These are phyloP conservation scores for Noctua janthina DNA, from an alignment of 2,888 invertebrate species.

Conservation along the genomic window DNA sequence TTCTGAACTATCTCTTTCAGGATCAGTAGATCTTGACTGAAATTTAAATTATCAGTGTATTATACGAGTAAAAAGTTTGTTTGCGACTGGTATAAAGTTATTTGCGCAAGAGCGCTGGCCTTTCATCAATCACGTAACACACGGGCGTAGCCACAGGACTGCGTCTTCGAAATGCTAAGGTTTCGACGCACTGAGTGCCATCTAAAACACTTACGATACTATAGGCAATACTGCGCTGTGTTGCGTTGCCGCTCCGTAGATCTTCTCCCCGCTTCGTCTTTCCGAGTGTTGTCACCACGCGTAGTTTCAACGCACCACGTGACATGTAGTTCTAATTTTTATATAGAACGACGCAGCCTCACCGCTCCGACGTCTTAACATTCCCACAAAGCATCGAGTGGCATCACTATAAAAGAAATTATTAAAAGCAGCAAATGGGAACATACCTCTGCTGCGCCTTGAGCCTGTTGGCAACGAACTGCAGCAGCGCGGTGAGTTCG, in stretches of 20 bases:
- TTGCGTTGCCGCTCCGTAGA: neutral
- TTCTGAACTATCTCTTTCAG: conserved; percentile 99
- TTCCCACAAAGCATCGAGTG: neutral
- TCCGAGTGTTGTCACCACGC: neutral
- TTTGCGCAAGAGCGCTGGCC: neutral
- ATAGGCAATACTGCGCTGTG: neutral
- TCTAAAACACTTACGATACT: neutral
- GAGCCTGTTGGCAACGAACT: conserved; percentile 99
- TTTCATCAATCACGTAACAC: neutral
- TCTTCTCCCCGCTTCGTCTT: neutral
- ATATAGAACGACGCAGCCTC: neutral
- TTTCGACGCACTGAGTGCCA: neutral
- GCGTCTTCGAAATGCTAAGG: neutral
- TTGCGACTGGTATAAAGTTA: neutral
- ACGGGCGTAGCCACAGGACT: neutral
- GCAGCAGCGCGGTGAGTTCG: conserved; percentile 98
- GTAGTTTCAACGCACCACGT: neutral
- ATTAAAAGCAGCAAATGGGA: neutral
- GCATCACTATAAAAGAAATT: neutral
- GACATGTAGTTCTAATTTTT: neutral
- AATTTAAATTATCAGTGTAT: conserved; percentile 49
- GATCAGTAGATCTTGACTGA: conserved; percentile 96
- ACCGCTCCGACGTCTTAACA: neutral
- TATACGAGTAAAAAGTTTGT: neutral
- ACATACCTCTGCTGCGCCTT: conserved; percentile 97